These are phyloP conservation scores for Xyrichtys novacula DNA, from an alignment of 2,797 vertebrate species.

Conservation along the genomic window DNA sequence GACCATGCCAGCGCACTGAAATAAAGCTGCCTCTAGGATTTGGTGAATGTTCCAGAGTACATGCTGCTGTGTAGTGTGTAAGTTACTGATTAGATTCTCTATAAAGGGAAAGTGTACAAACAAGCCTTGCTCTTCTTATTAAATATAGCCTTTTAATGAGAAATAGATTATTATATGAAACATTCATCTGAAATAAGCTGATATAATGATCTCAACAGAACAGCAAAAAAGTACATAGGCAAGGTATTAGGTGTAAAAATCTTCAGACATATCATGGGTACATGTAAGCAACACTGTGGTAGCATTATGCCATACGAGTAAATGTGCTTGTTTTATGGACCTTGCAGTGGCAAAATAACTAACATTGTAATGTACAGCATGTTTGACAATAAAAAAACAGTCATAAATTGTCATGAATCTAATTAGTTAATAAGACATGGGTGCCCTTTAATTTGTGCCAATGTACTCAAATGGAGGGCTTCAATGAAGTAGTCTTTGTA, in stretches of 20 bases:
- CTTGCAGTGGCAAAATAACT: conserved; percentile 71
- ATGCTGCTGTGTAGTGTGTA: not conserved
- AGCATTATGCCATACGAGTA: conserved; percentile 72
- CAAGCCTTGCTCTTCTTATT: conserved; percentile 85
- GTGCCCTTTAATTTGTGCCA: conserved; percentile 80
- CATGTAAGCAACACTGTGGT: conserved; percentile 80
- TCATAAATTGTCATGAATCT: conserved; percentile 73
- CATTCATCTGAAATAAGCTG: conserved; percentile 91
- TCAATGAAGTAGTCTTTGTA: conserved; percentile 65
- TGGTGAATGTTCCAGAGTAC: not conserved
- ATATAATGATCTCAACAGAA: conserved; percentile 86
- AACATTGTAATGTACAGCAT: conserved; percentile 70
- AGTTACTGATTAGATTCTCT: not conserved
- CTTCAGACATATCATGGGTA: conserved; percentile 82
- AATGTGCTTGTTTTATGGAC: conserved; percentile 83
- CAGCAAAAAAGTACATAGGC: conserved; percentile 86
- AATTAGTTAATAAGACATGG: conserved; percentile 70
- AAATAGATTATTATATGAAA: conserved; percentile 92
- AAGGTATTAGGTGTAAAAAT: conserved; percentile 85
- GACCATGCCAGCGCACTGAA: not conserved
- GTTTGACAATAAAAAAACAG: conserved; percentile 76
- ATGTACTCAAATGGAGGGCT: conserved; percentile 67
- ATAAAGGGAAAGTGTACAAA: conserved; percentile 75
- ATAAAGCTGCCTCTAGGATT: not conserved
- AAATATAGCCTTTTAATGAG: conserved; percentile 93